These are phyloP conservation scores for Cryptoprocta ferox DNA, from an alignment of 2,797 vertebrate genomes.

Conservation along the genomic window DNA sequence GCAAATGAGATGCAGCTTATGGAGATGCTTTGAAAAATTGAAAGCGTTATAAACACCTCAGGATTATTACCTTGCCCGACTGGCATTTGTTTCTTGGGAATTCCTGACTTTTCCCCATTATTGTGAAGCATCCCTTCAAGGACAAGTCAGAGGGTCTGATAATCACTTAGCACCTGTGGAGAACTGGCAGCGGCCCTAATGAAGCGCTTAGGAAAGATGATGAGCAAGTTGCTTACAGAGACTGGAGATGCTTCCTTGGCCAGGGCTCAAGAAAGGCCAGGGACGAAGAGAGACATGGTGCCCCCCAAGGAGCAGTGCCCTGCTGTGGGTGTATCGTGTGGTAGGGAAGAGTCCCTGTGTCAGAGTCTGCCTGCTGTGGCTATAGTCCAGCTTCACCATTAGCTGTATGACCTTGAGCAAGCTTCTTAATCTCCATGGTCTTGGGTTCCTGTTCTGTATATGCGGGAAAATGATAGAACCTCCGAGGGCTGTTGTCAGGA, in stretches of 20 bases:
- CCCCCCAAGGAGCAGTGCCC: neutral
- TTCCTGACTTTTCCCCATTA: neutral
- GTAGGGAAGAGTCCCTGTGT: neutral
- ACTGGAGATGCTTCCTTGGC: no score
- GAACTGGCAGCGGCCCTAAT: neutral
- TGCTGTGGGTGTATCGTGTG: neutral
- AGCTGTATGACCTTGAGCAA: neutral
- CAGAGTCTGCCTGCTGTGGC: neutral
- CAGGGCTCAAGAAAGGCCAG: neutral
- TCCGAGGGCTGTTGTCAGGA: neutral
- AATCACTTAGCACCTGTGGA: neutral
- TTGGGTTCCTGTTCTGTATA: neutral
- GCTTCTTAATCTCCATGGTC: neutral
- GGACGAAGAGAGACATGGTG: neutral
- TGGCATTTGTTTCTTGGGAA: neutral
- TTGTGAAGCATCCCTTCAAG: neutral
- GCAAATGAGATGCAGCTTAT: neutral
- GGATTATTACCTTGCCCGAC: neutral
- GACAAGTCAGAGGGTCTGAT: neutral
- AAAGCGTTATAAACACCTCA: neutral
- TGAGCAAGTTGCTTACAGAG: neutral
- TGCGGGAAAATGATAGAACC: neutral
- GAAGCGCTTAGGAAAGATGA: neutral
- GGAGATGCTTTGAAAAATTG: neutral
- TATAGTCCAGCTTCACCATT: neutral